Percentiles rank a stretch among this genome's conserved stretches.
These are phyloP conservation scores for Drosophila serrata DNA, from an alignment of 1,140 invertebrate genomes.

Conservation along the genomic window DNA sequence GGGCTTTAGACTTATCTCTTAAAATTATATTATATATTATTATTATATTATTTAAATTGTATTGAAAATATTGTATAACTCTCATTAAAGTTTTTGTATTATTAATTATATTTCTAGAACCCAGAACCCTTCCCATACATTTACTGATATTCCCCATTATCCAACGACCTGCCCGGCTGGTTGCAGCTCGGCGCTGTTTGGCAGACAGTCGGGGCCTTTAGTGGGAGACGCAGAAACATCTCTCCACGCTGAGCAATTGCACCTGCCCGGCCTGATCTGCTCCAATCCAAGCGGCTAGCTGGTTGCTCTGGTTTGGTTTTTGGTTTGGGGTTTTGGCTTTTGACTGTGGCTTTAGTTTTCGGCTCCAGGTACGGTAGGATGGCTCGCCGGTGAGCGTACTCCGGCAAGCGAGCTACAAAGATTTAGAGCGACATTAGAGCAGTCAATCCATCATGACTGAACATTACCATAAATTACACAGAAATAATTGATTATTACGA, in stretches of 20 bases:
- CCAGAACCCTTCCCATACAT: background rate
- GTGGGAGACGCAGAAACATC: slow-evolving; percentile 64
- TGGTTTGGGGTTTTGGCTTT: slow-evolving; percentile 10
- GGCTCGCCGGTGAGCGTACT: slow-evolving; percentile 44
- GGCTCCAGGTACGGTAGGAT: slow-evolving; percentile 26
- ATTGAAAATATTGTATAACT: too few species aligned
- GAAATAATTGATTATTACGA: slow-evolving; percentile 86
- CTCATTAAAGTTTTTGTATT: background rate
- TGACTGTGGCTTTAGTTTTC: slow-evolving; percentile 37
- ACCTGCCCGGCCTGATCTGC: slow-evolving; percentile 64
- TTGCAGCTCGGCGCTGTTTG: slow-evolving; percentile 44
- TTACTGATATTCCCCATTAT: slow-evolving; percentile 38
- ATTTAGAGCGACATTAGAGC: slow-evolving; percentile 86
- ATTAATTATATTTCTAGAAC: background rate
- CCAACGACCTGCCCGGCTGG: slow-evolving; percentile 41
- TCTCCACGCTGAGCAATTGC: slow-evolving; percentile 68
- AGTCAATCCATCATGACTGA: slow-evolving; percentile 85
- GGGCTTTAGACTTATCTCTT: too few species aligned
- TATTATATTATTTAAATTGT: too few species aligned
- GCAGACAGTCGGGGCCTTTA: slow-evolving; percentile 56
- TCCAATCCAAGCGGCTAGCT: slow-evolving; percentile 16
- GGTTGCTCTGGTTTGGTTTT: slow-evolving; percentile 53
- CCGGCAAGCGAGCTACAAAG: slow-evolving; percentile 73
- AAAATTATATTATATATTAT: too few species aligned
- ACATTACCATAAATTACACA: slow-evolving; percentile 86